Evolutionary conservation across 2,888 invertebrate genomes (phyloP).

Genomic region (Rhyacophila evoluta): DNA sequence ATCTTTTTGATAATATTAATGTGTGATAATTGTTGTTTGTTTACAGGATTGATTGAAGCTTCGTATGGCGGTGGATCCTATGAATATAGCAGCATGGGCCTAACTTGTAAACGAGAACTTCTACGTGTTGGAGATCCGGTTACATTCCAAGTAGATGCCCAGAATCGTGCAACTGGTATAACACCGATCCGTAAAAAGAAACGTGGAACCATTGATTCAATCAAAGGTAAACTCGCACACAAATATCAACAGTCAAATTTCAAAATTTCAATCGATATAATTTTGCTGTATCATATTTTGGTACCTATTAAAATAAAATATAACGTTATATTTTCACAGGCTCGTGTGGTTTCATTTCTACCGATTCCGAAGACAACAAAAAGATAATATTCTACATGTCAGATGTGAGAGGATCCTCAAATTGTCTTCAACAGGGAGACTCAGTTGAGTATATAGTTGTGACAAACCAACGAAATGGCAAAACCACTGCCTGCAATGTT

Average conservation of each 20-base stretch:
- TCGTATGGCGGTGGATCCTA: conserved; percentile 69
- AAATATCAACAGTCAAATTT: neutral
- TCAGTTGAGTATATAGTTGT: conserved; percentile 96
- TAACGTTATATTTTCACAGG: conserved; percentile 68
- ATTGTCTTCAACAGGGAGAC: conserved; percentile 88
- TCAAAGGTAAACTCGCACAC: conserved; percentile 70
- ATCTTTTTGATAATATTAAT: too few relatives aligned
- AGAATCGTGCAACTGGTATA: conserved; percentile 77
- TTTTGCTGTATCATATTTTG: too few relatives aligned
- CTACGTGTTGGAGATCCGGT: conserved; percentile 83
- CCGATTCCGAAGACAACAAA: conserved; percentile 92
- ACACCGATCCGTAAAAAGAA: conserved; percentile 75
- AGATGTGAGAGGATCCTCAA: conserved; percentile 89
- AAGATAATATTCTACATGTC: conserved; percentile 98
- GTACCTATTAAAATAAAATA: too few relatives aligned
- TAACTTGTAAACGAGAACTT: conserved; percentile 84
- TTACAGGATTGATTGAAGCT: conserved; percentile 55
- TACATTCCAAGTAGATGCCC: conserved; percentile 64
- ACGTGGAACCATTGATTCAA: conserved; percentile 82
- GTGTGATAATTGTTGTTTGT: too few relatives aligned
- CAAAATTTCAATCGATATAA: too few relatives aligned
- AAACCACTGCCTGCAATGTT: conserved; percentile 95
- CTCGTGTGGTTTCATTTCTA: conserved; percentile 92
- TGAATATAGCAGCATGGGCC: conserved; percentile 87
- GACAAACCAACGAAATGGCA: conserved; percentile 94